Evolutionary conservation across 2,113 vertebrate species (phyloP).

Genomic region (chimpanzee (Pan troglodytes)): NHGRI_mPanTro3-v2.1_pri NC_072411.2:37565501-37566000

Average conservation of each 20-base stretch:
- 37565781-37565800: background rate
- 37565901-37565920: slow-evolving; percentile 9
- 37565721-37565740: background rate
- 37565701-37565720: background rate
- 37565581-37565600: slow-evolving; percentile 16
- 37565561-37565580: background rate
- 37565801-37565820: background rate
- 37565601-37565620: slow-evolving; percentile 1
- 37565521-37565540: slow-evolving; percentile 49
- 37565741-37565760: background rate
- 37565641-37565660: slow-evolving; percentile 36
- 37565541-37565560: background rate
- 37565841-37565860: slow-evolving; percentile 28
- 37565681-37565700: slow-evolving; percentile 17
- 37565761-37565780: background rate
- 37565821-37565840: background rate
- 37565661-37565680: slow-evolving; percentile 24
- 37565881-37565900: background rate
- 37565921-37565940: background rate
- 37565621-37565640: slow-evolving; percentile 32
- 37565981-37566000: slow-evolving; percentile 40
- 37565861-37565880: background rate
- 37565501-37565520: background rate
- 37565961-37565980: slow-evolving; percentile 9
- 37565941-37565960: background rate